phyloP scores from a whole-genome alignment of 2,888 invertebrate genomes.

The Oligia strigilis region DNA sequence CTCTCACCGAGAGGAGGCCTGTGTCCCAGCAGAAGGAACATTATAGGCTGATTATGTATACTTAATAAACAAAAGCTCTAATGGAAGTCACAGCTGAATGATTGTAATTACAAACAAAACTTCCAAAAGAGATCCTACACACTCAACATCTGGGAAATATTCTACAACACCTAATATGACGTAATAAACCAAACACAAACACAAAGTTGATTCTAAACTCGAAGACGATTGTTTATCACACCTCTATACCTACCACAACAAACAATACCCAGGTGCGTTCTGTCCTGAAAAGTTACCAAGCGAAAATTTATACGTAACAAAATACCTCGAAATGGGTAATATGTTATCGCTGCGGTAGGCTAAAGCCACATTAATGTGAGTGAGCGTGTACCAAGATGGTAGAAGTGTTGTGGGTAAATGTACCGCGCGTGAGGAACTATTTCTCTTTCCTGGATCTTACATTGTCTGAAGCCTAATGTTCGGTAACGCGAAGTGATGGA shows the following conservation, averaged over 20 bases:
- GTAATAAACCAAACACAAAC: constrained; percentile 24
- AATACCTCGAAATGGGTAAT: constrained; percentile 68
- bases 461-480: neutral
- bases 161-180: neutral
- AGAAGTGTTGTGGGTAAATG: constrained; percentile 69
- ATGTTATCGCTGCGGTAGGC: constrained; percentile 67
- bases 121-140: neutral
- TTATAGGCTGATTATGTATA: too few relatives aligned
- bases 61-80: neutral
- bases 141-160: constrained; percentile 2
- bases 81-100: neutral
- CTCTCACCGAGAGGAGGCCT: too few relatives aligned
- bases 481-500: neutral
- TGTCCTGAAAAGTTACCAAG: constrained; percentile 58
- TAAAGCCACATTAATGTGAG: constrained; percentile 70
- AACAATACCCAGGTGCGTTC: constrained; percentile 69
- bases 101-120: neutral
- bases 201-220: constrained; percentile 47
- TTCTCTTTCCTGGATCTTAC: constrained; percentile 2
- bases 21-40: too few relatives aligned
- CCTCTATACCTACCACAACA: constrained; percentile 52
- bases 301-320: constrained; percentile 57
- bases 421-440: constrained; percentile 53
- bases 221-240: constrained; percentile 60
- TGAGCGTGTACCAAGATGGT: constrained; percentile 57